phyloP scores from a whole-genome alignment of 1,140 invertebrate genomes.

The Papilio polytes region DNA sequence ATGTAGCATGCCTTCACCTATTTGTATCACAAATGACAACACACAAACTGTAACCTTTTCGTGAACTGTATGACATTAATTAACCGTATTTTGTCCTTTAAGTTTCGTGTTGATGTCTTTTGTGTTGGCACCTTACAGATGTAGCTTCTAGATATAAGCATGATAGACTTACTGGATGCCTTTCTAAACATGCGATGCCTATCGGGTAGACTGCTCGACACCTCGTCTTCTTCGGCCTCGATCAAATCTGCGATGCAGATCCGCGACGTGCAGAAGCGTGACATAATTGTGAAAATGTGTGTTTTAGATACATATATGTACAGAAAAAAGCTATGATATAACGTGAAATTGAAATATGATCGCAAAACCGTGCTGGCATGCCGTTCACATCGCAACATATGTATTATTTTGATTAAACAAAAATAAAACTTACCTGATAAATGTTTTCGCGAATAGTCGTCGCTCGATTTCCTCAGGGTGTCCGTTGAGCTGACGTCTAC shows the following conservation, averaged over 20 bases:
- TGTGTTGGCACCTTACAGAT: constrained; percentile 24
- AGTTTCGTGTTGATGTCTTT: constrained; percentile 25
- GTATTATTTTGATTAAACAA: constrained; percentile 20
- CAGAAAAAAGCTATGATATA: constrained; percentile 48
- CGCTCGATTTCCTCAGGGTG: constrained; percentile 78
- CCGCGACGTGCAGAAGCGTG: constrained; percentile 64
- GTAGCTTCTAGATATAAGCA: constrained; percentile 7
- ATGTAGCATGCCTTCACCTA: constrained; percentile 39
- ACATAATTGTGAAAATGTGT: constrained; percentile 70
- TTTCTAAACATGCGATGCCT: constrained; percentile 78
- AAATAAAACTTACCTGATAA: constrained; percentile 77
- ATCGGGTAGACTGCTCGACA: constrained; percentile 76
- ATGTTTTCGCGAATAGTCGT: constrained; percentile 83
- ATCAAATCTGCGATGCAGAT: constrained; percentile 79
- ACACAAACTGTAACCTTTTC: constrained; percentile 39
- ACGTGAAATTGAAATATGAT: constrained; percentile 10
- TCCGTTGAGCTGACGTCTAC: constrained; percentile 81
- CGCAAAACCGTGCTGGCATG: constrained; percentile 25
- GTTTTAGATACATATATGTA: constrained; percentile 55
- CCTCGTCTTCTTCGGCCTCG: constrained; percentile 83
- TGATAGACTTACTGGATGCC: constrained; percentile 82
- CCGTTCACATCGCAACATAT: constrained; percentile 34
- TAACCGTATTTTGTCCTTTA: constrained; percentile 6
- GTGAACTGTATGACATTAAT: constrained; percentile 23
- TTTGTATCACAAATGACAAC: constrained; percentile 38